Conservation (phyloP, 2,797 vertebrate genomes). For the Harpagifer antarcticus region DNA sequence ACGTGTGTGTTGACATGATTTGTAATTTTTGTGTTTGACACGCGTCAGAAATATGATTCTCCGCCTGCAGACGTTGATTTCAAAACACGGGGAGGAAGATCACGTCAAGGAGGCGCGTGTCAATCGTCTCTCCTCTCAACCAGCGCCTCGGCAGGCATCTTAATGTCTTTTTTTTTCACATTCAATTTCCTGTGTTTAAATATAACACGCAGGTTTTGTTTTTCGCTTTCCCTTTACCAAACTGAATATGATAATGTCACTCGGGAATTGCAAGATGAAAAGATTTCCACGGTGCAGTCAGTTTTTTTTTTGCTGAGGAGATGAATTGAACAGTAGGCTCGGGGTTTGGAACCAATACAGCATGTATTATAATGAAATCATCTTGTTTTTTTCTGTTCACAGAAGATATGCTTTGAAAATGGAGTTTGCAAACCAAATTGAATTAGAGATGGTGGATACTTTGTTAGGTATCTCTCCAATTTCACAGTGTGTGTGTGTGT, state of each 20-base stretch:
- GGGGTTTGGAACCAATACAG: slow-evolving; percentile 70
- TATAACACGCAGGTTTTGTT: slow-evolving; percentile 81
- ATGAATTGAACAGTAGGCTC: slow-evolving; percentile 72
- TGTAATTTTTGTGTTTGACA: slow-evolving; percentile 64
- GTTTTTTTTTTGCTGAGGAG: slow-evolving; percentile 57
- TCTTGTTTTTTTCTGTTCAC: slow-evolving; percentile 51
- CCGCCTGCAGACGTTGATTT: slow-evolving; percentile 58
- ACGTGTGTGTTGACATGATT: slow-evolving; percentile 46
- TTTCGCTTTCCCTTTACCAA: slow-evolving; percentile 72
- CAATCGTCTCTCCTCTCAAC: slow-evolving; percentile 47
- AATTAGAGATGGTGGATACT: slow-evolving; percentile 76
- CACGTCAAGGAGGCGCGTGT: slow-evolving; percentile 64
- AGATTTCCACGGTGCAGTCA: slow-evolving; percentile 75
- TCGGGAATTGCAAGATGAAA: slow-evolving; percentile 77
- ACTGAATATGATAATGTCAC: slow-evolving; percentile 79
- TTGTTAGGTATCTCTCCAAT: slow-evolving; percentile 67
- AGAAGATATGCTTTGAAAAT: slow-evolving; percentile 68
- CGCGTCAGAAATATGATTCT: slow-evolving; percentile 59
- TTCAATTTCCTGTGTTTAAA: slow-evolving; percentile 83
- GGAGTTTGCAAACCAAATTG: slow-evolving; percentile 75
- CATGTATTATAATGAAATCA: slow-evolving; percentile 78
- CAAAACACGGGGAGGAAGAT: slow-evolving; percentile 54
- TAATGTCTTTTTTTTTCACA: slow-evolving; percentile 62
- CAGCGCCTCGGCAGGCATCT: slow-evolving; percentile 55
- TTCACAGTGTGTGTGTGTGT: slow-evolving; percentile 44